Evolutionary conservation across 2,888 invertebrate species (phyloP).

Genomic region (Liodrosophila aerea): DNA sequence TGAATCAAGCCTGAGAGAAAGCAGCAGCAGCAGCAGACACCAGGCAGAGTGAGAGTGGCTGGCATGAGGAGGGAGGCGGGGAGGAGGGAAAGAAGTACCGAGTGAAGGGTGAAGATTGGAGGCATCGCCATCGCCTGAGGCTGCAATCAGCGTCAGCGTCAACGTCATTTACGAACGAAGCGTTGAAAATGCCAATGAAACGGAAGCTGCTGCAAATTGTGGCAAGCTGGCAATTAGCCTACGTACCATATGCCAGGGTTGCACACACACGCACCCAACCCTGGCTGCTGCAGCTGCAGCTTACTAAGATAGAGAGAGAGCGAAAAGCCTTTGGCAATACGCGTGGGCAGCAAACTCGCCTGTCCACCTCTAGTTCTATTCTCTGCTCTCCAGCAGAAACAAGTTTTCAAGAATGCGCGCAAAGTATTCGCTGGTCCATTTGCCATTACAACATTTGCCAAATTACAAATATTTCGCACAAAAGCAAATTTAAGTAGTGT

Average conservation of each 20-base stretch:
- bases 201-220: constrained; percentile 64
- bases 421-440: constrained; percentile 45
- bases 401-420: constrained; percentile 56
- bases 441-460: constrained; percentile 55
- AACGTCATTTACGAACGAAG: constrained; percentile 64
- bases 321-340: background rate
- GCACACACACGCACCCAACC: constrained; percentile 1
- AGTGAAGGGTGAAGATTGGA: no score
- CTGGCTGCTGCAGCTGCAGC: constrained; percentile 3
- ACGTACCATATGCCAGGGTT: constrained; percentile 20
- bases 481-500: constrained; percentile 35
- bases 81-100: no score
- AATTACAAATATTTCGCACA: constrained; percentile 44
- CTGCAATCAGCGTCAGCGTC: constrained; percentile 68
- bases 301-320: no score
- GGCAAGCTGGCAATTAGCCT: constrained; percentile 52
- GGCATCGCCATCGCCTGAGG: constrained; percentile 35
- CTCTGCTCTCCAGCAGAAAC: constrained; percentile 23
- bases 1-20: background rate
- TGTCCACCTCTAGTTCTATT: constrained; percentile 31
- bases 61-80: no score
- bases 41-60: no score
- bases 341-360: constrained; percentile 56
- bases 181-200: constrained; percentile 74
- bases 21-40: no score